Percentiles rank a stretch among this genome's conserved stretches.
These are phyloP conservation scores for Tylochromis polylepis DNA, from an alignment of 2,113 vertebrate species.

Conservation along the genomic window DNA sequence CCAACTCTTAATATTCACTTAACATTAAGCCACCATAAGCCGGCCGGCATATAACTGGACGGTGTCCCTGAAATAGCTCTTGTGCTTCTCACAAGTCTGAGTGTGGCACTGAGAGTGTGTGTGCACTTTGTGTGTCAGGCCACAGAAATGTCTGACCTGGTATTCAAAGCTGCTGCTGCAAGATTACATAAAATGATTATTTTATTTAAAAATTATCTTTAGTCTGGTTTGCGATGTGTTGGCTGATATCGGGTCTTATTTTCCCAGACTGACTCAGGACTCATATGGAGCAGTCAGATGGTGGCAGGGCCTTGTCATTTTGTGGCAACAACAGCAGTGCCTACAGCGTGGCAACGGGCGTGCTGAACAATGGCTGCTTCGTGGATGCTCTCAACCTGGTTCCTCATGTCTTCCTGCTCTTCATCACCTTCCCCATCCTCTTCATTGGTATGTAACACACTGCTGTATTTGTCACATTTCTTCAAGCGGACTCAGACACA, in stretches of 20 bases:
- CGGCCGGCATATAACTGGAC: background rate
- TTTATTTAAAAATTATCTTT: background rate
- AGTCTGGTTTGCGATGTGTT: background rate
- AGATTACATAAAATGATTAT: background rate
- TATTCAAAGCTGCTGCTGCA: background rate
- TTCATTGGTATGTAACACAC: conserved; percentile 84
- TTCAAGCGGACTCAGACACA: background rate
- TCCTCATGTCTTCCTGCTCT: conserved; percentile 94
- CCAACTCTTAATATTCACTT: background rate
- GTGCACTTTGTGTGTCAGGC: background rate
- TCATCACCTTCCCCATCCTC: conserved; percentile 97
- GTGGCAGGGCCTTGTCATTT: conserved; percentile 87
- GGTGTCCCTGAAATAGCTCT: background rate
- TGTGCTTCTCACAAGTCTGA: background rate
- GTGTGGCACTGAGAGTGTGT: background rate
- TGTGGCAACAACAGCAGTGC: conserved; percentile 82
- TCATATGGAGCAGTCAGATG: conserved; percentile 1
- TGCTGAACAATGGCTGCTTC: conserved; percentile 91
- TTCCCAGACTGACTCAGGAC: conserved; percentile 27
- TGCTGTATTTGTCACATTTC: too few relatives aligned
- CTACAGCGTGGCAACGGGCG: conserved; percentile 81
- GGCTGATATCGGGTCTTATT: background rate
- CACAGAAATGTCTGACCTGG: background rate
- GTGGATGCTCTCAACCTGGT: conserved; percentile 97
- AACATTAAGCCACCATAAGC: background rate